These are phyloP conservation scores for Aplysina aerophoba DNA, from an alignment of 37 sponge, comb jelly and placozoan genomes.

Conservation along the genomic window DNA sequence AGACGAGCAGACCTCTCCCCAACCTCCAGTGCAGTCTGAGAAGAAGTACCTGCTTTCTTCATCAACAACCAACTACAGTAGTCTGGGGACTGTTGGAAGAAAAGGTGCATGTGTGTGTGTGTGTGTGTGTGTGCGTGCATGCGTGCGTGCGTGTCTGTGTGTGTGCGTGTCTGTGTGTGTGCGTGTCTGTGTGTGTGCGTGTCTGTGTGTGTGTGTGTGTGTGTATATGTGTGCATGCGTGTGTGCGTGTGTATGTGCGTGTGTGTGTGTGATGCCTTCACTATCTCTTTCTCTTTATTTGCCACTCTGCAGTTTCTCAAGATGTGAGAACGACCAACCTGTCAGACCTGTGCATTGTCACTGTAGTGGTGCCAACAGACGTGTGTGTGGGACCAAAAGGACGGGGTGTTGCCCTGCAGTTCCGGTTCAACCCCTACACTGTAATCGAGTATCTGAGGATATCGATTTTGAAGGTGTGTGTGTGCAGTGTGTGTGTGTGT, in stretches of 20 bases:
- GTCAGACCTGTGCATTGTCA: constrained; percentile 74
- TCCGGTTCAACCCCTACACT: constrained; percentile 82
- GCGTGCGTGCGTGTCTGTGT: constrained; percentile 8
- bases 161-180: constrained; percentile 11
- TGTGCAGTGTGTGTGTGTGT: background rate
- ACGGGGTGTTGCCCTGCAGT: constrained; percentile 66
- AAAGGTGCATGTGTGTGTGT: constrained; percentile 5
- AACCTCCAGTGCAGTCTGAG: background rate
- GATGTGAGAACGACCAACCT: constrained; percentile 17
- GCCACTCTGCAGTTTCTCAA: background rate
- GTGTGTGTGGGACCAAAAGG: constrained; percentile 51
- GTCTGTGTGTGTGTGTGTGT: constrained; percentile 29
- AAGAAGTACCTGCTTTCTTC: background rate
- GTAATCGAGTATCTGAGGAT: constrained; percentile 78
- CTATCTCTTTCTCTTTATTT: background rate
- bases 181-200: background rate
- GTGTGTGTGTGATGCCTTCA: background rate
- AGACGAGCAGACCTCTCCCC: constrained; percentile 1
- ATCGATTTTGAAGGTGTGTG: constrained; percentile 76
- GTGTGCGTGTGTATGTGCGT: constrained; percentile 13
- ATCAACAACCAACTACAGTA: background rate
- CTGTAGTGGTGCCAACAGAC: constrained; percentile 57
- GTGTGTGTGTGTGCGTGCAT: constrained; percentile 18
- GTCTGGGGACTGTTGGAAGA: background rate
- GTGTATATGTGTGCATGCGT: background rate